Percentiles rank a stretch among this genome's conserved stretches.
phyloP scores from a whole-genome alignment of 2,113 vertebrate species.

The Pteruthius melanotis region DNA sequence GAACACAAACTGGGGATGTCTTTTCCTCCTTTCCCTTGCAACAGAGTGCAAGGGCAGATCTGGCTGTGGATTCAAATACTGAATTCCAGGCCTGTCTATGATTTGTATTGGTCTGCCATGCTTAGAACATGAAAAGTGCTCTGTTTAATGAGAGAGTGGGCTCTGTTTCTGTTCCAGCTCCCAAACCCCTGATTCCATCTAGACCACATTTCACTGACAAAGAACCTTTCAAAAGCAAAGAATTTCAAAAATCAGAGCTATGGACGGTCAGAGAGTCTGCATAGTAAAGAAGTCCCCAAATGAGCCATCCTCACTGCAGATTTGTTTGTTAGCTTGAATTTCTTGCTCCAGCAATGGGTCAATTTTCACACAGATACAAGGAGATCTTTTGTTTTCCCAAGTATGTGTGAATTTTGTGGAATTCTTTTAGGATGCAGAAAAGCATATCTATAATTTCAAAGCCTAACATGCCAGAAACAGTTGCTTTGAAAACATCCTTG shows the following conservation, averaged over 20 bases:
- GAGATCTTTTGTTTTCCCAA: constrained; percentile 43
- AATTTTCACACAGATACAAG: not conserved
- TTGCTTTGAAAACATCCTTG: not conserved
- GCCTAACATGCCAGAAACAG: not conserved
- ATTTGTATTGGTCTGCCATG: not conserved
- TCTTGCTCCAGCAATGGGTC: not conserved
- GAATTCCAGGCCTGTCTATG: not conserved
- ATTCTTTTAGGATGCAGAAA: not conserved
- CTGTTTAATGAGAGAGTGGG: not conserved
- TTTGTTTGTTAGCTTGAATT: constrained; percentile 1
- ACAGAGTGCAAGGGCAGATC: not conserved
- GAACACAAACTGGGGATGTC: not conserved
- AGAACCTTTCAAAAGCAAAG: constrained; percentile 59
- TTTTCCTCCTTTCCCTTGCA: not conserved
- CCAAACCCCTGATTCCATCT: not conserved
- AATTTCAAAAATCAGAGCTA: constrained; percentile 53
- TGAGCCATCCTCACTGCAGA: not conserved
- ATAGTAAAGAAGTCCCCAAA: not conserved
- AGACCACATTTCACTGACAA: constrained; percentile 32
- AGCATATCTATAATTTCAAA: not conserved
- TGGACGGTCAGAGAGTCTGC: not conserved
- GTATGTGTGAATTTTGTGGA: constrained; percentile 36
- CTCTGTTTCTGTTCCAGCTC: not conserved
- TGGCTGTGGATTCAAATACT: not conserved
- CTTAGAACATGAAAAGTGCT: not conserved